Evolutionary conservation across 2,113 vertebrate genomes (phyloP), one percentile per base, ranked within the genome.

Genomic region (Aix galericulata): DNA sequence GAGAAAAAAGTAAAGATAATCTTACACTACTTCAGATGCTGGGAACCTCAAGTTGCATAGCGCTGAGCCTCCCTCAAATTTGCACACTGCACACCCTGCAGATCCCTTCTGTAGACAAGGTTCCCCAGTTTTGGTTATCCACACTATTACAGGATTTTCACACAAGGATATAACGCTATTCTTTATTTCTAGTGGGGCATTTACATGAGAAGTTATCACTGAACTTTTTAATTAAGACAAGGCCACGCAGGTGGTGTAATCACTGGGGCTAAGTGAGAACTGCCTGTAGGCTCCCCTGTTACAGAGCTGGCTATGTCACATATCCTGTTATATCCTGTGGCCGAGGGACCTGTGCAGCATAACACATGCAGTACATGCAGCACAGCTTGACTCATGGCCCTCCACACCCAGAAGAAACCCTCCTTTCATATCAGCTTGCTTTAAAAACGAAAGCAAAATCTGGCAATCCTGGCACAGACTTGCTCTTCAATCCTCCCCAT

Each of bases 281-380:
- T 26, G 34, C 34, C 62, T 9, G 18, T 55, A 23, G 63, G 68
- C 11, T 5, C 4, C 42, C 59, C 67, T 2, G 1, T 8, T 8
- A 7, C 62, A 25, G 46, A 36, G 36, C 40, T 29, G 68, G 34
- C 34, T 40, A 1, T 3, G 0, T 4, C 1, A 40, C 40, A 40
- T 40, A 40, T 40, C 40, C 40, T 40, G 13, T 40, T 40, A 40
- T 26, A 52, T 52, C 50, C 50, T 26, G 25, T 52, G 50, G 23
- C 50, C 25, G 13, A 31, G 29, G 64, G 55, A 17, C 13, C 52
- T 26, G 1, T 0, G 17, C n/a, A 84, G 18, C 76, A 38, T 56
- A 17, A 11, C 31, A 15, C 20, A 3, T 0, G 3, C 50, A 32
- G 60, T 32, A 40, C 0, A 0, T 66, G 77, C 77, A 75, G 74